These are phyloP conservation scores for Clarias pachynema DNA, from an alignment of 2,797 vertebrate species.

Conservation along the genomic window DNA sequence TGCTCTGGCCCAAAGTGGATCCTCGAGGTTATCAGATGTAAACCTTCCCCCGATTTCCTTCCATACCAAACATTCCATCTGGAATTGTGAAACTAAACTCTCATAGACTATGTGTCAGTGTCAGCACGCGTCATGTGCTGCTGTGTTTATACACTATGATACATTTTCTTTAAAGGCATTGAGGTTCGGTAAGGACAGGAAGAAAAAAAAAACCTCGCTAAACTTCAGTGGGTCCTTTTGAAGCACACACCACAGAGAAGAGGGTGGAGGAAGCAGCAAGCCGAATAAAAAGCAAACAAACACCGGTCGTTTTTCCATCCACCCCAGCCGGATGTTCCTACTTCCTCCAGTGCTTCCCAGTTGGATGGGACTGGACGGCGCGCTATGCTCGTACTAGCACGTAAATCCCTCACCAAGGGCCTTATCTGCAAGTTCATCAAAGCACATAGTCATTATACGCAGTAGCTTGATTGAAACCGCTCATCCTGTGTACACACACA, in stretches of 20 bases:
- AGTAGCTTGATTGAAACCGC: not conserved
- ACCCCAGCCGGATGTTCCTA: constrained; percentile 48
- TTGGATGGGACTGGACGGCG: constrained; percentile 28
- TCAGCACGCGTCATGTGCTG: not conserved
- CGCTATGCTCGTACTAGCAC: constrained; percentile 40
- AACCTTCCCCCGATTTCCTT: constrained; percentile 53
- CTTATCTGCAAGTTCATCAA: constrained; percentile 53
- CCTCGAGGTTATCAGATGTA: constrained; percentile 36
- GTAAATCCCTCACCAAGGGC: constrained; percentile 39
- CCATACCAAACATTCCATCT: constrained; percentile 63
- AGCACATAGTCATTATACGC: not conserved
- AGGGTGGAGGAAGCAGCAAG: constrained; percentile 25
- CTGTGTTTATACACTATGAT: not conserved
- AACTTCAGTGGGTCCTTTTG: not conserved
- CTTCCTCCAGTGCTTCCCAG: constrained; percentile 45
- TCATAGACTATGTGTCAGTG: constrained; percentile 21
- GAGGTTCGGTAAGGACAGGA: not conserved
- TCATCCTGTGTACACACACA: not conserved
- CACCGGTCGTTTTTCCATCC: constrained; percentile 33
- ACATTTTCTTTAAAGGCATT: not conserved
- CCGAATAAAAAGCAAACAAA: constrained; percentile 38
- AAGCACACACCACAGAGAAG: not conserved
- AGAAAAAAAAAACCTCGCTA: not conserved
- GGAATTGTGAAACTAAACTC: constrained; percentile 41
- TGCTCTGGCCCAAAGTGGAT: constrained; percentile 21